Conservation (phyloP, 2,797 vertebrate species). For the Agapornis canus region DNA sequence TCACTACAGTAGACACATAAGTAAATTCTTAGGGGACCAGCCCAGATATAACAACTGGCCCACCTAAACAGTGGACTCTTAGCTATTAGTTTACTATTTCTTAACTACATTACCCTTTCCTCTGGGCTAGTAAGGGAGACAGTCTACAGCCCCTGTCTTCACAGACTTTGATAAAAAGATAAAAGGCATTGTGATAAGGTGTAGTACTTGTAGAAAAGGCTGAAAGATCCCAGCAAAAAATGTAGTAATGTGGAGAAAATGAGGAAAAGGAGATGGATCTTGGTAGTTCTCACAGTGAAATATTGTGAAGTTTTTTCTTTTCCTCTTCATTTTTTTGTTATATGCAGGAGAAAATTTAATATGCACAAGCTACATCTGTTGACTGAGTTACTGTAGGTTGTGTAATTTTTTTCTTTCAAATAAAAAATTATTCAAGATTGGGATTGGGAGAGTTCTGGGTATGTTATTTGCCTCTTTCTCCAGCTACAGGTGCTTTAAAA, state of each 20-base stretch:
- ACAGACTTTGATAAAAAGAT: not conserved
- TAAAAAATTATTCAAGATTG: not conserved
- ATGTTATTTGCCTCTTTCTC: not conserved
- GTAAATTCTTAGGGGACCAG: not conserved
- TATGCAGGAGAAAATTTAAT: not conserved
- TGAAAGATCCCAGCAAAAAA: not conserved
- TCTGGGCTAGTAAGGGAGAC: not conserved
- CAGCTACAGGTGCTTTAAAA: not conserved
- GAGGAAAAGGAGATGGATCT: not conserved
- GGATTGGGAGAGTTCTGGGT: not conserved
- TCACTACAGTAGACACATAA: not conserved
- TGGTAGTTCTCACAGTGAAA: not conserved
- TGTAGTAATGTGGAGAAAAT: not conserved
- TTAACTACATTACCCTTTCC: not conserved
- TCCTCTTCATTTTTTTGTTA: not conserved
- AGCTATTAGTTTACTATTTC: not conserved
- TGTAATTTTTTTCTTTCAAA: slow-evolving; percentile 6
- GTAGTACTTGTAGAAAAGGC: not conserved
- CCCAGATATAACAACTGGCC: not conserved
- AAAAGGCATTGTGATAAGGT: not conserved
- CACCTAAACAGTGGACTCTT: not conserved
- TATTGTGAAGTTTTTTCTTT: not conserved
- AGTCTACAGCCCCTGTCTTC: not conserved
- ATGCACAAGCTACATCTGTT: not conserved
- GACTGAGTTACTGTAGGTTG: not conserved